Base-by-base conservation (phyloP, 1,140 invertebrate genomes). In the Drosophila nigromelanica region DNA sequence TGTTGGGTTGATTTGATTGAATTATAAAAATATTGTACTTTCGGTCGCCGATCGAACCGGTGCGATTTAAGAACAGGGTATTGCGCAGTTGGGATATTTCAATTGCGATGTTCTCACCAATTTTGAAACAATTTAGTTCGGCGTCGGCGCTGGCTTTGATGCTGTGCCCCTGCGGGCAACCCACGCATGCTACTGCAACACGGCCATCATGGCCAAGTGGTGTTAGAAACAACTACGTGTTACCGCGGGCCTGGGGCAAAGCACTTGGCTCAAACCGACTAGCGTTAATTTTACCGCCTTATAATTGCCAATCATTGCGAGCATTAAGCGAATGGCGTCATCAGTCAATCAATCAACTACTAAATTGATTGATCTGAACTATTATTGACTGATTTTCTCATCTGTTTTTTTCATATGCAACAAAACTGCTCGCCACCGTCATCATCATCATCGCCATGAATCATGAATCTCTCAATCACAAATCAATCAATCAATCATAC, bases 321-420 rank as follows among this genome's bases (percentile, higher is more conserved):
- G 15, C 56, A 43, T 56, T 43, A 11, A 11, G 39, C 24, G n/a
- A 10, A 58, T 58, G 40, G 33, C 14, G 42, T 51, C 64, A 43
- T 30, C 14, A 30, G n/a, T 48, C 35, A 7, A 56, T 68, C 70
- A 48, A 59, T 50, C 45, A 50, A 51, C 40, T 37, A 37, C 15
- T 33, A 27, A 11, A 37, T 48, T 48, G 43, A 59, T 48, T 67
- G 52, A 82, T 40, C 33, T 55, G 39, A 47, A 54, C 35, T 42
- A 45, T 21, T 64, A 83, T 61, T 70, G 55, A 80, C 72, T 66
- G 58, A 33, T 79, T 83, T 81, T 54, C 59, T 69, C 64, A 40
- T 85, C 60, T 72, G 68, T 62, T 79, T 78, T 82, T 73, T 78
- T 63, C 61, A 73, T 61, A 73, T 66, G 73, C 68, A 40, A 37